A percentile compares a stretch with the other conserved stretches of the same genome.
phyloP scores from a whole-genome alignment of 2,888 invertebrate genomes.

The Vannuccia rotundouncinata region DNA sequence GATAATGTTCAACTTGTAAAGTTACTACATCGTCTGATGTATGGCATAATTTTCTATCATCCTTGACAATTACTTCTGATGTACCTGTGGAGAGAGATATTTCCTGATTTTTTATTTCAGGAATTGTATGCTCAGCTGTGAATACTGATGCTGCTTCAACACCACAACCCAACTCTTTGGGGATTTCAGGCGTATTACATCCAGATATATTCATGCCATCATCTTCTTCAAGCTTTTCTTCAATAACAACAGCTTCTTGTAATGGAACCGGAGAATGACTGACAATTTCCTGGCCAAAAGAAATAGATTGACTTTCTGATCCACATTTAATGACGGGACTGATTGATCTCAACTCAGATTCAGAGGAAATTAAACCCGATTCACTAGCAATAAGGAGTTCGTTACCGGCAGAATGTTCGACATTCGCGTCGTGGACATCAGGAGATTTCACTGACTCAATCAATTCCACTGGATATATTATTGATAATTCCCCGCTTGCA shows the following conservation, averaged over 20 bases:
- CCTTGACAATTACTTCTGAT: too few relatives aligned
- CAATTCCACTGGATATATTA: too few relatives aligned
- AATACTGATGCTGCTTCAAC: too few relatives aligned
- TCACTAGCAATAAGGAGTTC: neutral
- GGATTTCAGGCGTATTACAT: too few relatives aligned
- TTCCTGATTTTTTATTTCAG: too few relatives aligned
- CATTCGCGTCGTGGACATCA: neutral
- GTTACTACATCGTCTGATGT: too few relatives aligned
- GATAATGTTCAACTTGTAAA: too few relatives aligned
- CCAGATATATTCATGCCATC: neutral
- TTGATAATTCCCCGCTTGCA: neutral
- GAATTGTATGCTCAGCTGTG: too few relatives aligned
- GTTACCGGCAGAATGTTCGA: neutral
- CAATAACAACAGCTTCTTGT: neutral
- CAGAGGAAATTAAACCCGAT: neutral
- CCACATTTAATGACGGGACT: constrained; percentile 2
- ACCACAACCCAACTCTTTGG: too few relatives aligned
- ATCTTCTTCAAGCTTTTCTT: constrained; percentile 4
- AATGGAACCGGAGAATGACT: neutral
- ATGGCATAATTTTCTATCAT: too few relatives aligned
- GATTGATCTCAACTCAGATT: neutral
- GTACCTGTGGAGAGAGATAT: too few relatives aligned
- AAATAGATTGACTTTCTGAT: neutral
- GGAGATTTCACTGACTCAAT: neutral
- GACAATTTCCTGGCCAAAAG: neutral